phyloP scores from a whole-genome alignment of 2,797 vertebrate species.

The Kryptopterus vitreolus region DNA sequence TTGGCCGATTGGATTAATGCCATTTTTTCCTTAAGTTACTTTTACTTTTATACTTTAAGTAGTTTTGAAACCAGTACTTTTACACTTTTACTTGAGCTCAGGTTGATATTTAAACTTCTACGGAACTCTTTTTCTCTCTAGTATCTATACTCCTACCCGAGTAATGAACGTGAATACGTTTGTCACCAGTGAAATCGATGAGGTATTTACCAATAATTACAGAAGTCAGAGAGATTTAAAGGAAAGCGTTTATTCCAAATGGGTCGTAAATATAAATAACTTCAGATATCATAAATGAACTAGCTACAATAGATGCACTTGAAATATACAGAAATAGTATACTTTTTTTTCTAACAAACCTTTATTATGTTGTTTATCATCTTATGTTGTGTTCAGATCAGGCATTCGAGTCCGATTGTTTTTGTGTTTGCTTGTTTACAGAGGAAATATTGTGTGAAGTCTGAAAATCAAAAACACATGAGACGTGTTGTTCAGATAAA shows the following conservation, averaged over 20 bases:
- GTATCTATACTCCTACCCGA: too few species aligned
- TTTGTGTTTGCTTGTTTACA: neutral
- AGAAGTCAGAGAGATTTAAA: neutral
- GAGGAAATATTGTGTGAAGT: neutral
- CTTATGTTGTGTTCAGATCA: conserved; percentile 10
- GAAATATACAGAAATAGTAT: conserved; percentile 72
- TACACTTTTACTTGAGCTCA: too few species aligned
- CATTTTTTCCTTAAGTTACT: too few species aligned
- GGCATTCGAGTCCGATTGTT: neutral
- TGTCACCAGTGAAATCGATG: too few species aligned
- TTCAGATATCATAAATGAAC: conserved; percentile 51
- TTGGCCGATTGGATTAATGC: too few species aligned
- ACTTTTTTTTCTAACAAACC: conserved; percentile 53
- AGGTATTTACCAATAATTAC: neutral
- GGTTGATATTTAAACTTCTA: too few species aligned
- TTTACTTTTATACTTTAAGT: too few species aligned
- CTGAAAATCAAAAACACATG: neutral
- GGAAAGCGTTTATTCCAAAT: conserved; percentile 53
- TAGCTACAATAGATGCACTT: conserved; percentile 57
- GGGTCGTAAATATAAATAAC: conserved; percentile 69
- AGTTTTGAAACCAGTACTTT: too few species aligned
- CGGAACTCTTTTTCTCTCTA: too few species aligned
- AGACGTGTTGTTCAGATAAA: neutral
- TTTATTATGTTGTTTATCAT: conserved; percentile 53
- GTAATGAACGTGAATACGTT: too few species aligned